These are phyloP conservation scores for Erpornis zantholeuca DNA, from an alignment of 2,113 vertebrate genomes.

Conservation along the genomic window DNA sequence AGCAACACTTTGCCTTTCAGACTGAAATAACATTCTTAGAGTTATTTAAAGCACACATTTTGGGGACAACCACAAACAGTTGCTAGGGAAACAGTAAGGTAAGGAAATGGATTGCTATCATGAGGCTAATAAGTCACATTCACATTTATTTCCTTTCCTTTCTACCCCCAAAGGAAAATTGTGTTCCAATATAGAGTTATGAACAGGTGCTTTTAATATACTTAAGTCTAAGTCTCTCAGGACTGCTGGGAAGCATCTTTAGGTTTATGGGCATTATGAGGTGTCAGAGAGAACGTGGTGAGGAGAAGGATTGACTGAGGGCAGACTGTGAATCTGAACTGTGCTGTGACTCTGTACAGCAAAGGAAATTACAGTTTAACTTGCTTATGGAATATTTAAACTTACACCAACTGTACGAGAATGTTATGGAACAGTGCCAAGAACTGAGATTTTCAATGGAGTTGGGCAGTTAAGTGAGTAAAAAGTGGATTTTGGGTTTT, in stretches of 20 bases:
- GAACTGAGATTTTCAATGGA: not conserved
- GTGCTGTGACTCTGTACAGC: not conserved
- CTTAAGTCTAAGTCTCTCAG: not conserved
- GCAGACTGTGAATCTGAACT: not conserved
- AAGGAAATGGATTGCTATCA: not conserved
- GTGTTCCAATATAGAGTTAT: not conserved
- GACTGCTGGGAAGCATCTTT: not conserved
- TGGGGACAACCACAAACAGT: not conserved
- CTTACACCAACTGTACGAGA: not conserved
- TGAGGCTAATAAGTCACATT: not conserved
- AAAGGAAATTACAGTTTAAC: not conserved
- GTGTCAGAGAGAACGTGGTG: not conserved
- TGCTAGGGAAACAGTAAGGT: not conserved
- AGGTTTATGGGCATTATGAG: not conserved
- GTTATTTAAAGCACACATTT: not conserved
- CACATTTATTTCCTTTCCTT: not conserved
- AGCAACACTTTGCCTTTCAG: not conserved
- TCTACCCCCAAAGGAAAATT: not conserved
- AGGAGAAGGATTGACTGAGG: not conserved
- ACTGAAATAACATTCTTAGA: not conserved
- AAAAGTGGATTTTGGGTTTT: not conserved
- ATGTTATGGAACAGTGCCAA: not conserved
- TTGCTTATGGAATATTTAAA: not conserved
- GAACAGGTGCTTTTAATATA: not conserved
- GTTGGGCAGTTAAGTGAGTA: not conserved